phyloP scores from a whole-genome alignment of 2,113 vertebrate genomes.

The Marcusenius ussheri region DNA sequence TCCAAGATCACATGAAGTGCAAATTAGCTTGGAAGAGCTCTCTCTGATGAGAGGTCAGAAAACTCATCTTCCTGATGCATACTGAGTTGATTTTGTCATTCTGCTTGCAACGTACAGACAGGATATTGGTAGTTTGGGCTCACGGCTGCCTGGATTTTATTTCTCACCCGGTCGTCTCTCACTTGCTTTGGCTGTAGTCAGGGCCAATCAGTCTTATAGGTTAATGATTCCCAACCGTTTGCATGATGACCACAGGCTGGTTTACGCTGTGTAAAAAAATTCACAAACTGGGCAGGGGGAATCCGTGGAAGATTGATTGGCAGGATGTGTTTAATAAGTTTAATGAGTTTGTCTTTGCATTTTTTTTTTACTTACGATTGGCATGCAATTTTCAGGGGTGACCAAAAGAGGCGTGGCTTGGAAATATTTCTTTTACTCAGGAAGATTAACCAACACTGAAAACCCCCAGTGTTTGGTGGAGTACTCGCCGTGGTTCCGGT shows the following conservation, averaged over 20 bases:
- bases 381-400: background rate
- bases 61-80: background rate
- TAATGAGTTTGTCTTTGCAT: background rate
- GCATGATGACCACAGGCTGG: background rate
- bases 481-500: background rate
- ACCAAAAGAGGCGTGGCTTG: background rate
- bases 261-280: background rate
- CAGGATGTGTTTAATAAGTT: background rate
- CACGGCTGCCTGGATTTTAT: background rate
- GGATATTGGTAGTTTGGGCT: background rate
- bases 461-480: background rate
- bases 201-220: background rate
- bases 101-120: background rate
- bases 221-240: background rate
- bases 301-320: background rate
- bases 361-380: background rate
- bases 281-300: background rate
- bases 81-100: background rate
- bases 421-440: background rate
- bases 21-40: background rate
- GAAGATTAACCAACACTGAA: background rate
- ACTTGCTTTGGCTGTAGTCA: background rate
- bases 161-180: background rate
- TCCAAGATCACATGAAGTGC: slow-evolving; percentile 1
- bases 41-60: background rate